A percentile compares a stretch with the other conserved stretches of the same genome.
These are phyloP conservation scores for Trissonchulus latispiculum DNA, from an alignment of 2,888 invertebrate species.

Conservation along the genomic window DNA sequence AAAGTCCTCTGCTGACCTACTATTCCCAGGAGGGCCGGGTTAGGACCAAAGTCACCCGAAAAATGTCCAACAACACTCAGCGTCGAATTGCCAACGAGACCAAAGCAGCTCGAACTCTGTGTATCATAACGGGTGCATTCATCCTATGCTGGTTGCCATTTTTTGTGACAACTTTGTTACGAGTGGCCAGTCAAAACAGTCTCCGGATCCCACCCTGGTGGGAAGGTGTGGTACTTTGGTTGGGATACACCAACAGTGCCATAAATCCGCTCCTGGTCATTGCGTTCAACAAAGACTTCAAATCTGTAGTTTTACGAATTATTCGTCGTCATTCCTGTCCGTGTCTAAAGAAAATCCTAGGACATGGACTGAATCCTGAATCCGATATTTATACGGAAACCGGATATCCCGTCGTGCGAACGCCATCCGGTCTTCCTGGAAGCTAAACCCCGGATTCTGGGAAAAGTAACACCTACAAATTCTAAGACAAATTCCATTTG, in stretches of 20 bases:
- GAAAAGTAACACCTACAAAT: too few species aligned
- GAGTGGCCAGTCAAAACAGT: not conserved
- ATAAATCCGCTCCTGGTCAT: not conserved
- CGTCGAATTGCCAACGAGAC: not conserved
- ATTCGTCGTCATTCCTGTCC: not conserved
- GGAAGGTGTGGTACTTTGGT: not conserved
- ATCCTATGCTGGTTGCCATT: slow-evolving; percentile 7
- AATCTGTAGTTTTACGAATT: not conserved
- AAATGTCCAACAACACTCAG: not conserved
- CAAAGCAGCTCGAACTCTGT: slow-evolving; percentile 3
- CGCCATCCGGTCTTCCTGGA: too few species aligned
- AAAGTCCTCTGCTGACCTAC: not conserved
- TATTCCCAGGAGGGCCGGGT: not conserved
- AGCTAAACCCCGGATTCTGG: too few species aligned
- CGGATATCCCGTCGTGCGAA: not conserved
- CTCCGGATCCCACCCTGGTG: not conserved
- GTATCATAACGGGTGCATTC: not conserved
- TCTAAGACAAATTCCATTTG: too few species aligned
- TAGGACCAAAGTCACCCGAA: not conserved
- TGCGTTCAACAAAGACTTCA: slow-evolving; percentile 8
- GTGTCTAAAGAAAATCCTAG: not conserved
- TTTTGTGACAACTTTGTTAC: not conserved
- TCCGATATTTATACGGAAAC: not conserved
- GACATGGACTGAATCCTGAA: not conserved
- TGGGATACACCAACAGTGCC: slow-evolving; percentile 12